Conservation (phyloP, 2,888 invertebrate genomes). For the Catocala nupta region DNA sequence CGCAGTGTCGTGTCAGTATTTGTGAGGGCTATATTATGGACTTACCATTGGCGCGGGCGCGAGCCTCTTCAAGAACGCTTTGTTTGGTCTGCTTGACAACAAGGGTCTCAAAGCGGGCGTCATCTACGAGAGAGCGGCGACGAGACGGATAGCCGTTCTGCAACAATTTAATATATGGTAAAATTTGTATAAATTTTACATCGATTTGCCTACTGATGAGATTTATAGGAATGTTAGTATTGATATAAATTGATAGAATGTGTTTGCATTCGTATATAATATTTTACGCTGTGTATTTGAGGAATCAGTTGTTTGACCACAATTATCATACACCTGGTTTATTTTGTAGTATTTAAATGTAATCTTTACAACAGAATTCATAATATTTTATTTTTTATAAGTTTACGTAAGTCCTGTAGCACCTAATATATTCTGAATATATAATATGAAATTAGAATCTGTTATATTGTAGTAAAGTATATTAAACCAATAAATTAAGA, state of each 20-base stretch:
- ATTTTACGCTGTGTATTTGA: too few species aligned
- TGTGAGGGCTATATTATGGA: conserved; percentile 25
- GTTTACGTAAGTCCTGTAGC: too few species aligned
- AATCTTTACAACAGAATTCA: too few species aligned
- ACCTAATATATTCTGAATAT: too few species aligned
- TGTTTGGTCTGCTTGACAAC: conserved; percentile 98
- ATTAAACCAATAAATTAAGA: neutral
- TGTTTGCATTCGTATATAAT: neutral
- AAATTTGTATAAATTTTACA: conserved; percentile 3
- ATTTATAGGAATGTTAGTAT: neutral
- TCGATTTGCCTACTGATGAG: neutral
- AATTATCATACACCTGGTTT: too few species aligned
- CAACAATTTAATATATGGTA: conserved; percentile 67
- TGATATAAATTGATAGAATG: neutral
- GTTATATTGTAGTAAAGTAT: too few species aligned
- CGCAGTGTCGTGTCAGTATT: too few species aligned
- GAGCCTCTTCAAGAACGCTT: conserved; percentile 96
- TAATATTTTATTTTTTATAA: too few species aligned
- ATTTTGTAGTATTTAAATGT: too few species aligned
- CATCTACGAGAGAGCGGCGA: conserved; percentile 98
- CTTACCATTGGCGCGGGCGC: conserved; percentile 95
- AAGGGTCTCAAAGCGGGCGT: conserved; percentile 98
- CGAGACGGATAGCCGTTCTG: conserved; percentile 99
- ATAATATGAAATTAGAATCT: too few species aligned
- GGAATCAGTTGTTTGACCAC: too few species aligned